A percentile compares a stretch with the other conserved stretches of the same genome.
Conservation (phyloP, 2,797 vertebrate species). For the Aeoliscus strigatus region DNA sequence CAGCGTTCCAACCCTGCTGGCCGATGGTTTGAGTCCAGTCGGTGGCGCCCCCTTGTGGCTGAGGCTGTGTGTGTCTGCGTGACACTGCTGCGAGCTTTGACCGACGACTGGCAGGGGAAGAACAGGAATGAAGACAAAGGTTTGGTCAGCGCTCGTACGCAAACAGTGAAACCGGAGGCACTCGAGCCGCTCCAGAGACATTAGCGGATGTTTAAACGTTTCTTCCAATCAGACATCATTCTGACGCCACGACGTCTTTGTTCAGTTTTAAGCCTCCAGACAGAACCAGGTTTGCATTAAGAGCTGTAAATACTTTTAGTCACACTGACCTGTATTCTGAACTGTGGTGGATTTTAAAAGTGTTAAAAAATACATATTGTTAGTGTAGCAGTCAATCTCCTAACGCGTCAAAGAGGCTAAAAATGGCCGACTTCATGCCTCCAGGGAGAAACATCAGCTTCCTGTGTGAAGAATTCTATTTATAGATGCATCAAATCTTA, state of each 20-base stretch:
- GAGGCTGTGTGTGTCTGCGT: slow-evolving; percentile 77
- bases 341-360: slow-evolving; percentile 35
- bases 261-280: slow-evolving; percentile 21
- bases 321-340: slow-evolving; percentile 28
- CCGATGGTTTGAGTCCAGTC: slow-evolving; percentile 78
- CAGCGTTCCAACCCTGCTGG: slow-evolving; percentile 79
- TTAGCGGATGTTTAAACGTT: too few species aligned
- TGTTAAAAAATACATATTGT: slow-evolving; percentile 40
- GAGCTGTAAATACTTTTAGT: slow-evolving; percentile 57
- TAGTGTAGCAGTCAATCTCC: slow-evolving; percentile 31
- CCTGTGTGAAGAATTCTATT: slow-evolving; percentile 59
- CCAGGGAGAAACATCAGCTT: slow-evolving; percentile 53
- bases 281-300: slow-evolving; percentile 60
- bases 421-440: slow-evolving; percentile 45
- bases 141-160: slow-evolving; percentile 1
- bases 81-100: slow-evolving; percentile 44
- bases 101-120: slow-evolving; percentile 26
- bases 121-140: slow-evolving; percentile 4
- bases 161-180: too few species aligned
- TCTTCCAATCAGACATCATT: too few species aligned
- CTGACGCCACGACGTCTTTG: slow-evolving; percentile 20
- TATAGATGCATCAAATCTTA: slow-evolving; percentile 64
- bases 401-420: slow-evolving; percentile 60
- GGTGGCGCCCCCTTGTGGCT: slow-evolving; percentile 79
- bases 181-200: too few species aligned